Base-by-base conservation (phyloP, 2,888 invertebrate genomes). In the Heliothis peltigera region DNA sequence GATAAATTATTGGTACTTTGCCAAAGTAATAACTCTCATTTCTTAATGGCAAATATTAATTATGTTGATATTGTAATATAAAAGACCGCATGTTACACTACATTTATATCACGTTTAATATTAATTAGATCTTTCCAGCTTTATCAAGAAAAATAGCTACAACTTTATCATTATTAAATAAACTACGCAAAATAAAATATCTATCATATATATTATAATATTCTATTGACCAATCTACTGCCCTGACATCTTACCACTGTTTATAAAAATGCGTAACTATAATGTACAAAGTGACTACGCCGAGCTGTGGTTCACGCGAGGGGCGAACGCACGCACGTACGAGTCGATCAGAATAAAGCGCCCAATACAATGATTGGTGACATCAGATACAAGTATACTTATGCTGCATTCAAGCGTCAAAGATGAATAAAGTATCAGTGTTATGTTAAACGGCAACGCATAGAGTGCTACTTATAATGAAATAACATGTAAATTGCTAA, bases 71-170 rank as follows among this genome's bases (percentile, higher is more conserved):
- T 52, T 72, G 64, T 47, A 52, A 25, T 63, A 44, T 62, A 46
- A 51, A 58, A 70, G 70, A 48, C 57, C 12, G 53, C 32, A 53
- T n/a, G 52, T 43, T 52, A 52, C 53, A 53, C 52, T 53, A 51
- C 51, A 56, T 25, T 35, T 39, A 43, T 39, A 59, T 59, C 57
- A 54, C 46, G 35, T 39, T 54, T 44, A 54, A 18, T 58, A 70
- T 69, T 44, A 57, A 55, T 68, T 47, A 8, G 19, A 44, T 52
- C 46, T 42, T 46, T 72, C 58, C 69, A 76, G 56, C 46, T 75
- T 71, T 73, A 77, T 77, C 67, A 77, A 75, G 68, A 58, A 77
- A 73, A 73, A 49, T 67, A 54, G 78, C 64, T 77, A 77, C 78
- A 56, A 22, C 47, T 63, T 58, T 77, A 61, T 46, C 21, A 69